Percentiles rank a stretch among this genome's conserved stretches.
These are phyloP conservation scores for Brachypterus glaber DNA, from an alignment of 2,888 invertebrate species.

Conservation along the genomic window DNA sequence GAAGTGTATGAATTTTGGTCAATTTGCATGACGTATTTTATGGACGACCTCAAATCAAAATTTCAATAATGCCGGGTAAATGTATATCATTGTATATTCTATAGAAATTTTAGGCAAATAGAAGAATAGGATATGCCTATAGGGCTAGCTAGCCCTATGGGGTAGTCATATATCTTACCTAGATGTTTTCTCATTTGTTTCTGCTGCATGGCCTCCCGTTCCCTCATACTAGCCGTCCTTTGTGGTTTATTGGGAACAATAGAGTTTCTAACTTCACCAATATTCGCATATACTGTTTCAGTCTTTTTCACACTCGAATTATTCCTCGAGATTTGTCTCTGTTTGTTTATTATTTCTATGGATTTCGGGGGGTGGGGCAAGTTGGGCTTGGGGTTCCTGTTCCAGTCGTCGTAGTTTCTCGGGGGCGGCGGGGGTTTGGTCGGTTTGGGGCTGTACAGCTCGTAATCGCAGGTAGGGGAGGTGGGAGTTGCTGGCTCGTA, in stretches of 20 bases:
- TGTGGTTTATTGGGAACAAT: slow-evolving; percentile 72
- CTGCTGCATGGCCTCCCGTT: slow-evolving; percentile 60
- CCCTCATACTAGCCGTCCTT: slow-evolving; percentile 77
- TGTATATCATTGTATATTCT: no score
- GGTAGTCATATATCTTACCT: no score
- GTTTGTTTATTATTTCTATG: slow-evolving; percentile 42
- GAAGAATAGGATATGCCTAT: no score
- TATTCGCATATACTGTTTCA: slow-evolving; percentile 70
- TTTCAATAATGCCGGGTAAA: no score
- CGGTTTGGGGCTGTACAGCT: slow-evolving; percentile 17
- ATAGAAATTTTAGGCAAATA: no score
- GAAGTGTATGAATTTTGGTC: no score
- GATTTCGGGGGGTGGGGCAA: slow-evolving; percentile 64
- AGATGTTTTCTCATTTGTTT: slow-evolving; percentile 33
- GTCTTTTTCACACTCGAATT: slow-evolving; percentile 26
- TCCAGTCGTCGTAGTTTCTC: slow-evolving; percentile 45
- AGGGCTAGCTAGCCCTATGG: no score
- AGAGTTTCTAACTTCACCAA: slow-evolving; percentile 74
- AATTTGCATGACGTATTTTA: no score
- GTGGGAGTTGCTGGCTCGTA: slow-evolving; percentile 13
- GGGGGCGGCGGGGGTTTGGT: slow-evolving; percentile 65
- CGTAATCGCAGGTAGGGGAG: slow-evolving; percentile 21
- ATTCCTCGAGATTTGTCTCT: slow-evolving; percentile 36
- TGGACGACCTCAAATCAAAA: no score
- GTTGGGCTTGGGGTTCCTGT: slow-evolving; percentile 53